A percentile compares a stretch with the other conserved stretches of the same genome.
phyloP scores from a whole-genome alignment of 2,888 invertebrate genomes.

The Quadriops clusia region DNA sequence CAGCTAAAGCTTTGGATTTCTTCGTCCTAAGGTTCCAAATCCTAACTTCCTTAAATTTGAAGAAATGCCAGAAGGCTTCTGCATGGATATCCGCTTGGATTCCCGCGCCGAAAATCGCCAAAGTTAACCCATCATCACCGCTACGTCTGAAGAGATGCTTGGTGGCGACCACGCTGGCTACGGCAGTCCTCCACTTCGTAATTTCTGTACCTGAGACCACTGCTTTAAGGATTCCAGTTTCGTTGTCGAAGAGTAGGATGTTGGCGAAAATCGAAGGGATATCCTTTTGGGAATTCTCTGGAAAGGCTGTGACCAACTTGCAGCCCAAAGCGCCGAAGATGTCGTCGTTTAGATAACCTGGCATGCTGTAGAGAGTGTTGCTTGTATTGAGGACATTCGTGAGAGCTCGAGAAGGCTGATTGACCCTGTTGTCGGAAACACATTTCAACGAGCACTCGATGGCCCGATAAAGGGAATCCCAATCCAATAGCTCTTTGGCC shows the following conservation, averaged over 20 bases:
- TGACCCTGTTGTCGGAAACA: conserved; percentile 22
- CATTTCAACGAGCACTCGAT: conserved; percentile 34
- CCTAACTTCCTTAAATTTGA: conserved; percentile 34
- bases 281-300: conserved; percentile 27
- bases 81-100: conserved; percentile 42
- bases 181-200: conserved; percentile 46
- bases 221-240: conserved; percentile 36
- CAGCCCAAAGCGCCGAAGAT: conserved; percentile 31
- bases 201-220: conserved; percentile 43
- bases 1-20: conserved; percentile 21
- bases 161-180: conserved; percentile 45
- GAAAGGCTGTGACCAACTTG: conserved; percentile 39
- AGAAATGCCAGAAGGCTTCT: conserved; percentile 37
- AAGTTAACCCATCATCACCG: conserved; percentile 20
- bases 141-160: conserved; percentile 35
- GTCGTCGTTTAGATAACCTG: conserved; percentile 34
- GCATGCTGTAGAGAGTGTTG: conserved; percentile 35
- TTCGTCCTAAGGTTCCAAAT: neutral
- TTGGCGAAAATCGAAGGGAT: conserved; percentile 35
- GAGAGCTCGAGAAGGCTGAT: conserved; percentile 30
- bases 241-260: conserved; percentile 35
- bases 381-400: conserved; percentile 20
- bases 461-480: conserved; percentile 32
- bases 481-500: conserved; percentile 32
- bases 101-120: conserved; percentile 44